A percentile compares a stretch with the other conserved stretches of the same genome.
These are phyloP conservation scores for Bhutanitis thaidina DNA, from an alignment of 2,888 invertebrate genomes.

Conservation along the genomic window DNA sequence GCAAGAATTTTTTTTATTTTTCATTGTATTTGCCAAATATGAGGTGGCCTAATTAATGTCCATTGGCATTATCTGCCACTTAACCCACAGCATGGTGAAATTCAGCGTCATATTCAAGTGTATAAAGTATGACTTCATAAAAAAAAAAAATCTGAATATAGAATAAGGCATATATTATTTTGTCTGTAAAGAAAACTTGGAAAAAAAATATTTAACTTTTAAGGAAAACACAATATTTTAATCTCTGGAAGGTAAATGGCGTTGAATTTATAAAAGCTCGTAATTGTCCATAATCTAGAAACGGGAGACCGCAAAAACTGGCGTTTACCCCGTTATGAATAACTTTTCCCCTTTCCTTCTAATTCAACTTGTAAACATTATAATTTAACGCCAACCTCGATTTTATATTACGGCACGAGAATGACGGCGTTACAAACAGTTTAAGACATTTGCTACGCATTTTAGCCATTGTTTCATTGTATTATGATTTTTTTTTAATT, in stretches of 20 bases:
- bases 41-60: too few relatives aligned
- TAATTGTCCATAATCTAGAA: conserved; percentile 7
- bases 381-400: background rate
- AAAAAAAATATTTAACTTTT: background rate
- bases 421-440: background rate
- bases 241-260: background rate
- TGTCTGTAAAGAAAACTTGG: background rate
- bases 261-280: conserved; percentile 1
- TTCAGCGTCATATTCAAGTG: too few relatives aligned
- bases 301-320: conserved; percentile 5
- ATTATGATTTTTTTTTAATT: too few relatives aligned
- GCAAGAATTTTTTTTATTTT: too few relatives aligned
- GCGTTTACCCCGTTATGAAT: conserved; percentile 4
- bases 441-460: background rate
- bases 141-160: too few relatives aligned
- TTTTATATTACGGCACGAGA: background rate
- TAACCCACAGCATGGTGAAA: too few relatives aligned
- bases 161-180: too few relatives aligned
- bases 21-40: too few relatives aligned
- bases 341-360: conserved; percentile 5
- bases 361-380: conserved; percentile 5
- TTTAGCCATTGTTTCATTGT: background rate
- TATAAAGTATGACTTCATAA: too few relatives aligned
- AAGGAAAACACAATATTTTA: background rate
- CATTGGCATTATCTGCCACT: too few relatives aligned